These are phyloP conservation scores for Eulemur macaco DNA, from an alignment of 2,113 vertebrate genomes.

Conservation along the genomic window DNA sequence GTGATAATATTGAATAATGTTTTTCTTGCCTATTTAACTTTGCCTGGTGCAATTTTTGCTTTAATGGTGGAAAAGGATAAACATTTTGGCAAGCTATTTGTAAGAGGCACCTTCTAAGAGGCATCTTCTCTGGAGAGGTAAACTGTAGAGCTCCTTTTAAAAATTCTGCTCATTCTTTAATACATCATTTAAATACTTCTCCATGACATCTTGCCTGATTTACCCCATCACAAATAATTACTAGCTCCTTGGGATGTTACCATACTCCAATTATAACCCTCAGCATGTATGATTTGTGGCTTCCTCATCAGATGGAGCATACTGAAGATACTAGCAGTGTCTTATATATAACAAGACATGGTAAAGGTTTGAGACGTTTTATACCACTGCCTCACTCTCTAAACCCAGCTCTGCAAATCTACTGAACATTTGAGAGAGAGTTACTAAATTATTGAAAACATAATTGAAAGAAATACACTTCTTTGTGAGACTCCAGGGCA, in stretches of 20 bases:
- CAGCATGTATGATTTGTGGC: not conserved
- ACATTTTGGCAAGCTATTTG: not conserved
- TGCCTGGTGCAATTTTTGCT: not conserved
- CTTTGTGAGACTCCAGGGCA: not conserved
- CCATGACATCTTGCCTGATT: not conserved
- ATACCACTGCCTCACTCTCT: not conserved
- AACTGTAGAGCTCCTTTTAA: not conserved
- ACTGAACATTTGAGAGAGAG: not conserved
- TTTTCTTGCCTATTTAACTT: not conserved
- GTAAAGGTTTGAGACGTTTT: not conserved
- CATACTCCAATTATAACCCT: not conserved
- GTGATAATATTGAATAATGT: not conserved
- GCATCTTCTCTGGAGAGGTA: not conserved
- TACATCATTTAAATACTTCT: not conserved
- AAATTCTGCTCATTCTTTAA: not conserved
- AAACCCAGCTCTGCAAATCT: not conserved
- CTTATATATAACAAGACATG: not conserved
- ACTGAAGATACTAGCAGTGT: not conserved
- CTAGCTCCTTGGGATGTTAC: not conserved
- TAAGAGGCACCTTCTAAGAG: not conserved
- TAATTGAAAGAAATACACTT: not conserved
- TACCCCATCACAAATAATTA: not conserved
- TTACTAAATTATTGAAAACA: not conserved
- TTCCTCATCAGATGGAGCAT: not conserved
- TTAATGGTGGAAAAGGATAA: not conserved